Conservation (phyloP, 2,888 invertebrate genomes). For the Odontomyia ornata region DNA sequence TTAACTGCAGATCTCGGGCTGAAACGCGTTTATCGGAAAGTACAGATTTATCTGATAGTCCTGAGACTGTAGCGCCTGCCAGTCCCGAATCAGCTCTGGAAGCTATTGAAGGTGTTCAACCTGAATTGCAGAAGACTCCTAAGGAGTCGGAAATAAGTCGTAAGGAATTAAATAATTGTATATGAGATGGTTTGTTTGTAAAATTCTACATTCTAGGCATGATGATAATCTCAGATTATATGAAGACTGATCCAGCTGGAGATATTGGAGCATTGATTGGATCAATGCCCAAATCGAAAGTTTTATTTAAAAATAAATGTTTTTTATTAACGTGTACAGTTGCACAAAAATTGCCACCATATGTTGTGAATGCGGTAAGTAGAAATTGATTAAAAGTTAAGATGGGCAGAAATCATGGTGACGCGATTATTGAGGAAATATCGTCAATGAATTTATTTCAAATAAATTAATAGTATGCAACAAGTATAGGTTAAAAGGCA, state of each 20-base stretch:
- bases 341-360: conserved; percentile 1
- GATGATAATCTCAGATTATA: conserved; percentile 52
- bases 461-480: no score
- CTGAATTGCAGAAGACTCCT: conserved; percentile 67
- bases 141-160: conserved; percentile 67
- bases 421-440: no score
- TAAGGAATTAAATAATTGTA: conserved; percentile 52
- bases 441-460: no score
- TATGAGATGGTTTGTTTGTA: neutral
- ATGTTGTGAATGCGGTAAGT: conserved; percentile 18
- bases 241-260: conserved; percentile 48
- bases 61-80: conserved; percentile 56
- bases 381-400: no score
- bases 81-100: conserved; percentile 60
- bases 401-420: no score
- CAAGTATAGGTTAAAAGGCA: no score
- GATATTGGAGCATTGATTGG: conserved; percentile 64
- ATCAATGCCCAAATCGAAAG: conserved; percentile 65
- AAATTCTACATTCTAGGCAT: conserved; percentile 50
- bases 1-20: conserved; percentile 7
- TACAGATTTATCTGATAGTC: conserved; percentile 52
- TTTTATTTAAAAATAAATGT: conserved; percentile 67
- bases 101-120: conserved; percentile 66
- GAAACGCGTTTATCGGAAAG: conserved; percentile 49
- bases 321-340: conserved; percentile 71